Conservation (phyloP, 2,113 vertebrate species). For the Castor canadensis region DNA sequence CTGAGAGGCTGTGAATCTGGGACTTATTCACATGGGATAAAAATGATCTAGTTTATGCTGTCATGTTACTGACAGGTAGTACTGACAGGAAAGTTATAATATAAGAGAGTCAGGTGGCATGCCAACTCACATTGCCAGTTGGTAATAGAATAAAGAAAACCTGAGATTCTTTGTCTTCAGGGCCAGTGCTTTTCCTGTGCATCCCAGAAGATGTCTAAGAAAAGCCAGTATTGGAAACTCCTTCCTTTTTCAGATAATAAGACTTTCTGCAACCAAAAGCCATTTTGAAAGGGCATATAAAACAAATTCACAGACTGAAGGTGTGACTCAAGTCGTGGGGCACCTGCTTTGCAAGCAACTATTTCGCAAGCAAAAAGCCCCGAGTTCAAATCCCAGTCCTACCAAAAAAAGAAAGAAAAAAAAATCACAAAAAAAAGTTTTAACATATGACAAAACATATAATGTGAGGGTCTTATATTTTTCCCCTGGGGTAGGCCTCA, state of each 20-base stretch:
- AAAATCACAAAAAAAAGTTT: no score
- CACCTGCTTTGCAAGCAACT: no score
- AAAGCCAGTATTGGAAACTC: neutral
- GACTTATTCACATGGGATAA: neutral
- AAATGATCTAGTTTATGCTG: neutral
- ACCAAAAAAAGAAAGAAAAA: no score
- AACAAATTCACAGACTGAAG: neutral
- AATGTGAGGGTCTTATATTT: no score
- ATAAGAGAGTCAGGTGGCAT: neutral
- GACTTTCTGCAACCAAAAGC: neutral
- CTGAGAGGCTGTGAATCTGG: neutral
- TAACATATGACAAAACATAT: no score
- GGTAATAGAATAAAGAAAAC: neutral
- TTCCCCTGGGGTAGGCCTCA: no score
- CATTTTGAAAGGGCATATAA: neutral
- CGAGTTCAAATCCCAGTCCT: no score
- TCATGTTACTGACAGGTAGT: neutral
- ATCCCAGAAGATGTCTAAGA: neutral
- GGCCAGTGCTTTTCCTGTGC: neutral
- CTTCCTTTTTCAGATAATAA: neutral
- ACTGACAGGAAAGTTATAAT: neutral
- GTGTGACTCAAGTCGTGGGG: no score
- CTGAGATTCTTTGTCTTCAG: neutral
- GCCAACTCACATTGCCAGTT: neutral
- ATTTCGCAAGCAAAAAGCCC: no score